Evolutionary conservation across 2,113 vertebrate genomes (phyloP).

Genomic region (Seriola dumerili): DNA sequence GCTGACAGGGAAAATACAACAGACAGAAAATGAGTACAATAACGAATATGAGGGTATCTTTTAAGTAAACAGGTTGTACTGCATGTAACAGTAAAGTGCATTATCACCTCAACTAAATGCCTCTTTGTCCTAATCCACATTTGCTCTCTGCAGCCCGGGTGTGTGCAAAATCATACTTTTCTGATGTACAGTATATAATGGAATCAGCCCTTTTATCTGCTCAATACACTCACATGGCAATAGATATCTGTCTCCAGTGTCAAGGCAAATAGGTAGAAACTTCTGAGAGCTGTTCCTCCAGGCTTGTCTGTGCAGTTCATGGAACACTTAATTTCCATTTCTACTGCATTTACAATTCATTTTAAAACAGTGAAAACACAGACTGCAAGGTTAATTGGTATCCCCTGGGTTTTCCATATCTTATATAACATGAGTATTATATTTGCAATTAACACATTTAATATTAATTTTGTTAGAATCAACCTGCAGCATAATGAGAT

Average conservation of each 20-base stretch:
- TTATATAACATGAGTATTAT: neutral
- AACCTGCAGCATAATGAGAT: neutral
- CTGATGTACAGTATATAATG: neutral
- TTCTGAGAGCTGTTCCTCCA: neutral
- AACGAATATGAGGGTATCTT: neutral
- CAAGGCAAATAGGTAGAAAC: neutral
- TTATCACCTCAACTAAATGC: neutral
- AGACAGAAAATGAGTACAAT: neutral
- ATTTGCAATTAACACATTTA: slow-evolving; percentile 9
- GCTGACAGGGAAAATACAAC: slow-evolving; percentile 3
- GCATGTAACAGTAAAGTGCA: neutral
- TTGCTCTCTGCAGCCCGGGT: neutral
- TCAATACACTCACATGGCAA: neutral
- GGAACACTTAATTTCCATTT: neutral
- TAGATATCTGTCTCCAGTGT: neutral
- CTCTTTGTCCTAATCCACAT: neutral
- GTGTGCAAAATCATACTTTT: neutral
- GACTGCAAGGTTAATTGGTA: neutral
- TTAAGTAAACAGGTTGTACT: neutral
- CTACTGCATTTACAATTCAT: neutral
- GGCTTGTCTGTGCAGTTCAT: slow-evolving; percentile 41
- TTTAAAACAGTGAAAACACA: neutral
- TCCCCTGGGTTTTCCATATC: neutral
- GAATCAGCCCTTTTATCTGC: neutral
- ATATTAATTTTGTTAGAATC: neutral